These are phyloP conservation scores for Tinamus major DNA, from an alignment of 2,797 vertebrate species.

Conservation along the genomic window DNA sequence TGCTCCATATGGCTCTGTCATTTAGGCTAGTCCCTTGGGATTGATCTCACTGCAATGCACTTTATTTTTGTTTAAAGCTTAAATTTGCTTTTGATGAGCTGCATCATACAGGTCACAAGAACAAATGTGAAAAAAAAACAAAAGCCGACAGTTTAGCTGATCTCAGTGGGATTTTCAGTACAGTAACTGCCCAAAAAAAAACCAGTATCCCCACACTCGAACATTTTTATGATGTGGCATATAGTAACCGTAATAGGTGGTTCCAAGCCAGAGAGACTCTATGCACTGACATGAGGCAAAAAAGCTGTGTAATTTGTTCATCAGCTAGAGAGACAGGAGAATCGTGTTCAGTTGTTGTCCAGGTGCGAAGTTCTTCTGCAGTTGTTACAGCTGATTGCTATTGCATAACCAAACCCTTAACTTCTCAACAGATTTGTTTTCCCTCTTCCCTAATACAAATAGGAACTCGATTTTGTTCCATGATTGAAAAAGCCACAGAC, in stretches of 20 bases:
- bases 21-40: background rate
- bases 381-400: background rate
- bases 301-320: conserved; percentile 56
- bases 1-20: background rate
- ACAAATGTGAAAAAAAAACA: background rate
- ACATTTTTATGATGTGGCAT: background rate
- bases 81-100: conserved; percentile 3
- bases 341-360: background rate
- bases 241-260: background rate
- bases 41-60: background rate
- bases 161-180: background rate
- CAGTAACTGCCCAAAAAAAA: conserved; percentile 38
- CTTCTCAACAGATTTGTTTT: background rate
- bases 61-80: background rate
- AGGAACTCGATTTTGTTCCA: background rate
- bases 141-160: background rate
- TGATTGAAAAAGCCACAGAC: background rate
- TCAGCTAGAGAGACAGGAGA: conserved; percentile 10
- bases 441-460: background rate
- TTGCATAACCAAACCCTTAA: background rate
- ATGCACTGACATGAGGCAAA: background rate
- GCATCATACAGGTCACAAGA: background rate
- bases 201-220: background rate
- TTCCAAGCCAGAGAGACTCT: conserved; percentile 27
- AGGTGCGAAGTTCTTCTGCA: background rate